Base-by-base conservation (phyloP, 2,888 invertebrate genomes). In the Eupithecia pulchellata region DNA sequence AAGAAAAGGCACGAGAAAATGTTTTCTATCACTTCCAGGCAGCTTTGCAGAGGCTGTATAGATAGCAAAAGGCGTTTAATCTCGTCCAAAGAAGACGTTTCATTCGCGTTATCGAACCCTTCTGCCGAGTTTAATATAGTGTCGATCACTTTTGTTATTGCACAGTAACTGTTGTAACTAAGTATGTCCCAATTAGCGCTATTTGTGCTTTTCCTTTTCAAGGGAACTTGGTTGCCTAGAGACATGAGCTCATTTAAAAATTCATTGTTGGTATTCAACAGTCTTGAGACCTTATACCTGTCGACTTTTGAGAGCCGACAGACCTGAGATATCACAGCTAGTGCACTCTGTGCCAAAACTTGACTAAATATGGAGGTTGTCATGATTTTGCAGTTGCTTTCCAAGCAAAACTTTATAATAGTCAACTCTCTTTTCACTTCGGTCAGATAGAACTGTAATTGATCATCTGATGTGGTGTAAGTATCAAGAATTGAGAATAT, bases 1-100 rank as follows among this genome's bases (percentile, higher is more conserved):
- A 97, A 81, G 86, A 97, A 97, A 52, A 97, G 91, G 78, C 97
- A 94, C 0, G 96, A 95, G 85, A 97, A 97, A 76, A 97, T 95
- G 85, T 97, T 96, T 86, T 97, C 96, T 68, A 97, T 93, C 0
- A 96, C 92, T 89, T 97, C 96, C 64, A 95, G 85, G 79, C 95
- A 95, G 76, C 90, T 89, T 72, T 89, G 86, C 52, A 92, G 74
- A 27, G 95, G 94, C 74, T 91, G 89, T 64, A 95, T 90, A 39
- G 91, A 89, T 63, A 94, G 82, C n/a, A 95, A 84, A 62, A 94
- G 87, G 5, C 92, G 86, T 84, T 92, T 94, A 13, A 94, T 86
- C 75, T 94, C 92, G 65, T 95, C 94, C 72, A 95, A 83, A 1
- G 91, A 88, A n/a, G 87, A 86, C 52, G 92, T 89, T 36, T 91